Evolutionary conservation across 2,797 vertebrate genomes (phyloP), one percentile per base, ranked within the genome.

Genomic region (Clarias fuscus): DNA sequence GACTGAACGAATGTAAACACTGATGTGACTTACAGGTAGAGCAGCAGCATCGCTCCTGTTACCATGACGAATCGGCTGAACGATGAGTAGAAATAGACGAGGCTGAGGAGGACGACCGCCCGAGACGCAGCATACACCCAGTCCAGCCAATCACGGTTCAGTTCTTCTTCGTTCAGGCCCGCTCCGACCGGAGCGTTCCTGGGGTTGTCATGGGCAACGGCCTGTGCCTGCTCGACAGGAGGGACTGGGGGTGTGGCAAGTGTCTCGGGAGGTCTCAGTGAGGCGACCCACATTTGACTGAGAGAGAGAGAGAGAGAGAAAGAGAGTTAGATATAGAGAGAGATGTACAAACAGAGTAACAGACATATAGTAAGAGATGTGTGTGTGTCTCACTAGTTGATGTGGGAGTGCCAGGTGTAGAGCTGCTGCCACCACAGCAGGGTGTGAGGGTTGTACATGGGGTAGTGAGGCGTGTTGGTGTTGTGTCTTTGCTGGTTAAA

Each of bases 341-440:
- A 33, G 56, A 59, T 7, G 40, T 18, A 71, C 11, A 71, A 18
- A 71, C 1, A 71, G 30, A 70, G 30, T 14, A 27, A 30, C 13
- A 68, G 14, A 13, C 18, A 24, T 3, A 64, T 22, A 64, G 48
- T 37, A 10, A 43, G 5, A 48, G 33, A 33, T 71, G 67, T 61
- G 22, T 58, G 48, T 13, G 56, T 4, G 4, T 97, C 98, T 97
- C 94, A 99, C 98, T 99, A 99, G 85, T 98, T 98, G 96, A 98
- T 96, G 90, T 99, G 98, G 94, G 99, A 99, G 85, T 99, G 98
- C 0, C 96, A 97, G 4, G 97, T 97, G 3, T 99, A 99, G 96
- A 99, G 95, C 92, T 99, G 98, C 88, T 98, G 98, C 98, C 98
- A 99, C 98, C 97, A 99, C 89, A 99, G 94, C 95, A 99, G 94